These are phyloP conservation scores for Todus mexicanus DNA, from an alignment of 2,797 vertebrate genomes.

Conservation along the genomic window DNA sequence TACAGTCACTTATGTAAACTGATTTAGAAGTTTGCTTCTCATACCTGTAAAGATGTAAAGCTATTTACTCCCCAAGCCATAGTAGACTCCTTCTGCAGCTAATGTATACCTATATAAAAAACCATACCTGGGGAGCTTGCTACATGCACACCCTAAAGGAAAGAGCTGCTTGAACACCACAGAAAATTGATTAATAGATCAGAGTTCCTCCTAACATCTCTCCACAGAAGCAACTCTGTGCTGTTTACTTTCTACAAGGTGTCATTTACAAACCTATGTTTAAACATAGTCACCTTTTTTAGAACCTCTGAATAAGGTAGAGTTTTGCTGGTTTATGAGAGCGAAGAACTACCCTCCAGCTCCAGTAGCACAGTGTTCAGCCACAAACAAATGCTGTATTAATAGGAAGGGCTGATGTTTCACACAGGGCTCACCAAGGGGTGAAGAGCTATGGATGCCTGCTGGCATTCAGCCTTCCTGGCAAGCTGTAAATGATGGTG, in stretches of 20 bases:
- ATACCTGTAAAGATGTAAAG: constrained; percentile 83
- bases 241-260: background rate
- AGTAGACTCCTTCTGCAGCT: background rate
- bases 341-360: background rate
- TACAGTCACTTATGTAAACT: background rate
- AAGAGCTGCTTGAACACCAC: background rate
- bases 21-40: background rate
- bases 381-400: background rate
- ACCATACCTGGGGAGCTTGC: background rate
- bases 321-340: background rate
- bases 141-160: background rate
- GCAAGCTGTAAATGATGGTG: rapidly evolving
- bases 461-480: rapidly evolving
- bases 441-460: rapidly evolving
- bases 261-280: background rate
- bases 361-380: background rate
- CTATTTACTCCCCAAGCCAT: background rate
- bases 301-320: background rate
- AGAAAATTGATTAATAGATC: background rate
- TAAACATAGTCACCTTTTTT: background rate
- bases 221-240: background rate
- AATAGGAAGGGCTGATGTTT: background rate
- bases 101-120: background rate
- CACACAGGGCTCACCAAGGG: rapidly evolving
- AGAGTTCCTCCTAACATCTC: background rate